Percentiles rank a stretch among this genome's conserved stretches.
Evolutionary conservation across 2,113 vertebrate species (phyloP).

Genomic region (Heliornis fulica): DNA sequence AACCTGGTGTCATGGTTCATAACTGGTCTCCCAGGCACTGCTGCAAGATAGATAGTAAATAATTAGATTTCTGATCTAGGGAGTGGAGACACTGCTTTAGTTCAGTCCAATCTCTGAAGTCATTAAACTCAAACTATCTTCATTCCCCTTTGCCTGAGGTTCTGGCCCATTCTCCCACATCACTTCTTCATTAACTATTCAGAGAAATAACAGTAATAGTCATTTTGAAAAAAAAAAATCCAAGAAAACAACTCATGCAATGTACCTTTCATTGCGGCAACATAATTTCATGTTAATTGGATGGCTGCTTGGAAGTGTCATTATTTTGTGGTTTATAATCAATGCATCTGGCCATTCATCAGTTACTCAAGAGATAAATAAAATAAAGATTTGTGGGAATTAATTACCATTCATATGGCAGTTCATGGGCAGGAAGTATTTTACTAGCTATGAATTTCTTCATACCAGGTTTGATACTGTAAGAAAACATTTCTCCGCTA

Average conservation of each 20-base stretch:
- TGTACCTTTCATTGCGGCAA: background rate
- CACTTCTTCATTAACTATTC: background rate
- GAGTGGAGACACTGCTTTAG: background rate
- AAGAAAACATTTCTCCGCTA: background rate
- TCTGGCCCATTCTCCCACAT: background rate
- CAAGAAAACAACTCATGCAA: background rate
- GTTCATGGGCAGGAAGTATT: background rate
- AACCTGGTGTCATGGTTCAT: background rate
- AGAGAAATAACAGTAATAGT: background rate
- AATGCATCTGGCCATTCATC: conserved; percentile 25
- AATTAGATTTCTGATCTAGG: background rate
- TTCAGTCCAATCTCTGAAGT: background rate
- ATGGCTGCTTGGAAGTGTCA: background rate
- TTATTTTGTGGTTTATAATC: conserved; percentile 41
- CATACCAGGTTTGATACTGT: background rate
- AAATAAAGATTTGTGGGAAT: conserved; percentile 38
- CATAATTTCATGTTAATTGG: conserved; percentile 32
- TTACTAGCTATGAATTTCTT: background rate
- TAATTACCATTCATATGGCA: background rate
- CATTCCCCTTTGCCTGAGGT: background rate
- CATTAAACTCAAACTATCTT: background rate
- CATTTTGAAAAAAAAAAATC: background rate
- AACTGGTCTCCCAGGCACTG: background rate
- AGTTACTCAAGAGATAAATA: background rate
- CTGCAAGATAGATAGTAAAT: background rate